A percentile compares a stretch with the other conserved stretches of the same genome.
Evolutionary conservation across 1,140 invertebrate genomes (phyloP).

Genomic region (Monochamus saltuarius): DNA sequence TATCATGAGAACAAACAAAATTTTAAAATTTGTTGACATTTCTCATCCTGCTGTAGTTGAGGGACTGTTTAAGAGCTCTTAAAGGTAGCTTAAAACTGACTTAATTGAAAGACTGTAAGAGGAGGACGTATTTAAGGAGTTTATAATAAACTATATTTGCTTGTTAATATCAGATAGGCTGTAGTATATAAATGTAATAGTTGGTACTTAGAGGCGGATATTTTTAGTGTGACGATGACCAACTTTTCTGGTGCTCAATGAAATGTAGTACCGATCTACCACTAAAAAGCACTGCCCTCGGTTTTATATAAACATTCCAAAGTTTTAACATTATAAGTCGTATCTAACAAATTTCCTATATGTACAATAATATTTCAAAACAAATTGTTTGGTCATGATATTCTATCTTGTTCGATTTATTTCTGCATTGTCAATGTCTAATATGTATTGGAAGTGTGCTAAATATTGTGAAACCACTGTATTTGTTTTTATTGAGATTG

Average conservation of each 20-base stretch:
- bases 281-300: too few species aligned
- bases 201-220: constrained; percentile 11
- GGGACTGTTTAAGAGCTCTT: constrained; percentile 14
- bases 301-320: too few species aligned
- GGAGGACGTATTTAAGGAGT: constrained; percentile 7
- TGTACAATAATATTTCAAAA: too few species aligned
- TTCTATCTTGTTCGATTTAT: too few species aligned
- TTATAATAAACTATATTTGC: constrained; percentile 20
- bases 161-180: constrained; percentile 22
- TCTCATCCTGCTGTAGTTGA: constrained; percentile 7
- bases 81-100: background rate
- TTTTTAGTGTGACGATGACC: constrained; percentile 9
- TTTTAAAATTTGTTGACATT: constrained; percentile 1
- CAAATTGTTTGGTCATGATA: too few species aligned
- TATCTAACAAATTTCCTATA: too few species aligned
- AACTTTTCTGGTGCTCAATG: background rate
- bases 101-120: constrained; percentile 26
- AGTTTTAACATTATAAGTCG: too few species aligned
- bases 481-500: too few species aligned
- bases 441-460: too few species aligned
- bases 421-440: too few species aligned
- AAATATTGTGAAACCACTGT: too few species aligned
- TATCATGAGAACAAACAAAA: too few species aligned
- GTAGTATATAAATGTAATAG: constrained; percentile 23
- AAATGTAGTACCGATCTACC: background rate